Conservation (phyloP, 2,113 vertebrate species). For the Muscicapa adusta region DNA sequence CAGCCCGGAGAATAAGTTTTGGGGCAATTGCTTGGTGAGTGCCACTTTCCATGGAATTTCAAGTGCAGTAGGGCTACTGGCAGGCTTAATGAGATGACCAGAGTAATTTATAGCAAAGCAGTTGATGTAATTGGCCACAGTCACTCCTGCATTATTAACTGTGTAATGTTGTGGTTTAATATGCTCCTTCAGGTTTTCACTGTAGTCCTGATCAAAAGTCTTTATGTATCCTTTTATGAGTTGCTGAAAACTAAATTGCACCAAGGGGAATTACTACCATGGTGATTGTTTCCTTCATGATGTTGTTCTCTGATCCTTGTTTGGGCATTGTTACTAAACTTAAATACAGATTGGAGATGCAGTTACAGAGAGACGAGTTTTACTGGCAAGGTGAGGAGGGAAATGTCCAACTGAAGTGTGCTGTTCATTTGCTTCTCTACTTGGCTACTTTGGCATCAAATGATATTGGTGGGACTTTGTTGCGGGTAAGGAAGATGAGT, state of each 20-base stretch:
- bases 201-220: background rate
- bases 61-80: background rate
- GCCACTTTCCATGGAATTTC: background rate
- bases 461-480: background rate
- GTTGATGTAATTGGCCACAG: background rate
- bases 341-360: background rate
- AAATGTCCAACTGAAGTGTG: background rate
- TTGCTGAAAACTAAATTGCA: background rate
- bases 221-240: background rate
- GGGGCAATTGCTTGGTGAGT: background rate
- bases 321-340: background rate
- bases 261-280: background rate
- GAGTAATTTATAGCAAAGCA: background rate
- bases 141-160: background rate
- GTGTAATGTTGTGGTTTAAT: background rate
- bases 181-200: background rate
- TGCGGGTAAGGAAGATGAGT: background rate
- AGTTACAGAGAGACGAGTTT: background rate
- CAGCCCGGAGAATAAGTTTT: background rate
- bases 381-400: background rate
- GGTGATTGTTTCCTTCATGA: background rate
- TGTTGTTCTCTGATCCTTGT: background rate
- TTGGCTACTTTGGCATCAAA: background rate
- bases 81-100: background rate
- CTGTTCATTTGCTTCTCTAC: background rate